Evolutionary conservation across 2,797 vertebrate species (phyloP).

Genomic region (Caiman crocodilus): DNA sequence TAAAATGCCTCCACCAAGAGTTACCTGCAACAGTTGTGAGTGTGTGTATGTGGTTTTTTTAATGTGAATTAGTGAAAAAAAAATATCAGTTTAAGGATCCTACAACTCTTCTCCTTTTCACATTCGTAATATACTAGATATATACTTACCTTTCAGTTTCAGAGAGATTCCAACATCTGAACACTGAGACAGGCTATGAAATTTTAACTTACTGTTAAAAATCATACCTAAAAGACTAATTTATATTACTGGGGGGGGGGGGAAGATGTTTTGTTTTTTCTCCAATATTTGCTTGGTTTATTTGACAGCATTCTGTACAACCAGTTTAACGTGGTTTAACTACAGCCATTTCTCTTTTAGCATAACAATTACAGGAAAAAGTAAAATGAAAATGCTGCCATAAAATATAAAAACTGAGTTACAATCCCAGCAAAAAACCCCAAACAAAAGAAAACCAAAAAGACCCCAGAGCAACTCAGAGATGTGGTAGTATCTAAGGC

Average conservation of each 20-base stretch:
- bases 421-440: not conserved
- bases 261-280: not conserved
- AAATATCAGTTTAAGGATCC: not conserved
- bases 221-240: not conserved
- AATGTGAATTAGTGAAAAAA: not conserved
- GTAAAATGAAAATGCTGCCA: not conserved
- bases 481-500: not conserved
- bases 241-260: not conserved
- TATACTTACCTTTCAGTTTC: not conserved
- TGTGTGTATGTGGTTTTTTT: not conserved
- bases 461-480: not conserved
- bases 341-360: not conserved
- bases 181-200: not conserved
- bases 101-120: not conserved
- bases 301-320: rapidly evolving
- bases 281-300: not conserved
- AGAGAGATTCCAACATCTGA: not conserved
- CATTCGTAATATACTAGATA: not conserved
- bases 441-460: not conserved
- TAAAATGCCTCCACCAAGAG: not conserved
- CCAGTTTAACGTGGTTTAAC: not conserved
- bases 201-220: not conserved
- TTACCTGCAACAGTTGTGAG: not conserved
- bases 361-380: not conserved
- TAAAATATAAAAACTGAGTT: not conserved